A percentile compares a stretch with the other conserved stretches of the same genome.
These are phyloP conservation scores for Austrofundulus limnaeus DNA, from an alignment of 2,113 vertebrate genomes.

Conservation along the genomic window DNA sequence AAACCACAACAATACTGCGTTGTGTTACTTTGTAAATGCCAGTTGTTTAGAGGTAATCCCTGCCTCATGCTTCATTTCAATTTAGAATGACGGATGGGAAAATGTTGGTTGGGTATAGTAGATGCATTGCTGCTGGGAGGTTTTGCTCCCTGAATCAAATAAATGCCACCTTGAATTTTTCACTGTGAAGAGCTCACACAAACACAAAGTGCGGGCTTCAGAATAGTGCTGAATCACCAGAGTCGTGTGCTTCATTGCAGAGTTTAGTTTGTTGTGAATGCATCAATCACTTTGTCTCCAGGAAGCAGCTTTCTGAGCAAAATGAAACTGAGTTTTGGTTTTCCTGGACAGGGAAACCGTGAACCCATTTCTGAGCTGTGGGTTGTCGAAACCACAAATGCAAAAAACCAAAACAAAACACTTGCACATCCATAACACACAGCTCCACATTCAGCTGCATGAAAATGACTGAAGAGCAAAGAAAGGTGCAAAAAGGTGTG, in stretches of 20 bases:
- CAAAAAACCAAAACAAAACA: conserved; percentile 13
- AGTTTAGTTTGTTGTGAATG: conserved; percentile 43
- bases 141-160: conserved; percentile 45
- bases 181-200: conserved; percentile 35
- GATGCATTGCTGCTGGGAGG: conserved; percentile 34
- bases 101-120: conserved; percentile 40
- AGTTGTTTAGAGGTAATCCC: conserved; percentile 63
- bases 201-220: conserved; percentile 31
- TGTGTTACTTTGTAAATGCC: conserved; percentile 35
- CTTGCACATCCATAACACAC: not conserved
- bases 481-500: too few relatives aligned
- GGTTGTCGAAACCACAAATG: conserved; percentile 40
- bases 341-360: conserved; percentile 27
- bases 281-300: conserved; percentile 60
- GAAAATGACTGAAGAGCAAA: conserved; percentile 3
- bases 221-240: conserved; percentile 66
- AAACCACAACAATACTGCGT: conserved; percentile 27
- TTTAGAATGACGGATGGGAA: conserved; percentile 49
- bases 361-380: conserved; percentile 15
- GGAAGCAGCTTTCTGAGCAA: conserved; percentile 60
- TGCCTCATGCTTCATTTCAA: conserved; percentile 43
- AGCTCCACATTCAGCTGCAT: not conserved
- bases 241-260: conserved; percentile 32
- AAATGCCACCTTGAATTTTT: conserved; percentile 44
- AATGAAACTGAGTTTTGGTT: conserved; percentile 55